Conservation (phyloP, 2,888 invertebrate species). For the Arrhopalites spinosus region DNA sequence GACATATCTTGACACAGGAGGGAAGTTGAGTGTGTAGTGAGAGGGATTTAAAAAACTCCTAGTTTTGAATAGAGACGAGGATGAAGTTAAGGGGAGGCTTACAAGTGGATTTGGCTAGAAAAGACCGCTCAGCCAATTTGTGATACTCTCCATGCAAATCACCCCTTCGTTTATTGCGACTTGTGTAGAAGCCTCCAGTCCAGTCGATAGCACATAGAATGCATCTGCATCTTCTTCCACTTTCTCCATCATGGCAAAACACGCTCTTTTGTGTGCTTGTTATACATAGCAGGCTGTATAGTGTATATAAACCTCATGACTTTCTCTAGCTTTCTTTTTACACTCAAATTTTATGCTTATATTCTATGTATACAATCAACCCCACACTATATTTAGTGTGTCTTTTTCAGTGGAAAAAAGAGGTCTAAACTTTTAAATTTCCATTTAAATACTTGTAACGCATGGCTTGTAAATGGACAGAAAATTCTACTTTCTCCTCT, state of each 20-base stretch:
- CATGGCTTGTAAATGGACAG: too few species aligned
- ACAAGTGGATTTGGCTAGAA: constrained; percentile 25
- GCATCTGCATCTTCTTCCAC: background rate
- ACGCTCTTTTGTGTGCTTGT: too few species aligned
- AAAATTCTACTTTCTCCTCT: background rate
- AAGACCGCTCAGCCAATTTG: constrained; percentile 28
- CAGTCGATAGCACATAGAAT: background rate
- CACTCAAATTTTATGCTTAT: too few species aligned
- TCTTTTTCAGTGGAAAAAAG: too few species aligned
- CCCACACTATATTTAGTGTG: too few species aligned
- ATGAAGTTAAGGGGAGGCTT: constrained; percentile 16
- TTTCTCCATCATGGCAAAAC: too few species aligned
- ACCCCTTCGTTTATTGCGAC: constrained; percentile 1
- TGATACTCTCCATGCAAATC: constrained; percentile 17
- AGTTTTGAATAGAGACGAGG: constrained; percentile 5
- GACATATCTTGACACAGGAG: constrained; percentile 12
- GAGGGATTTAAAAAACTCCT: background rate
- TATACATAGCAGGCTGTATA: too few species aligned
- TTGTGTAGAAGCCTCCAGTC: background rate
- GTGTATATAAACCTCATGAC: too few species aligned
- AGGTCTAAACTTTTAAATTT: too few species aligned
- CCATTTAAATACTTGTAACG: too few species aligned
- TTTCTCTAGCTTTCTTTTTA: too few species aligned
- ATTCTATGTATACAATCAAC: too few species aligned
- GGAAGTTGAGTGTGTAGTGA: constrained; percentile 7